Conservation (phyloP, 2,888 invertebrate genomes). For the Lepidocyrtoides sp. region DNA sequence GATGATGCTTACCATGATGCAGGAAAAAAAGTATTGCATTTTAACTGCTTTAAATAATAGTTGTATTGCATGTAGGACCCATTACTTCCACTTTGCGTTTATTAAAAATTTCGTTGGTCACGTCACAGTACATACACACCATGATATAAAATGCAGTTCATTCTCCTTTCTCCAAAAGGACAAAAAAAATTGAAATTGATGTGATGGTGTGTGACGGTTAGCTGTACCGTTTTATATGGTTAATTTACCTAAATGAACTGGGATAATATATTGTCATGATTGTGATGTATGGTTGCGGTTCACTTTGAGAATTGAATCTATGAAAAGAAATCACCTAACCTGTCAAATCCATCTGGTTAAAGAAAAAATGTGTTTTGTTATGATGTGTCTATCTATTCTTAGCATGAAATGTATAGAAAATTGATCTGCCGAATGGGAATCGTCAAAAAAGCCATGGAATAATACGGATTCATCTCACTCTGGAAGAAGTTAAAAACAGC, state of each 20-base stretch:
- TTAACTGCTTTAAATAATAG: conserved; percentile 5
- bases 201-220: not conserved
- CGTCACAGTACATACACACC: not conserved
- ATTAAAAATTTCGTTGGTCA: conserved; percentile 21
- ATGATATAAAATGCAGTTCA: not conserved
- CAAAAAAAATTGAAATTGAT: not conserved
- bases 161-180: not conserved
- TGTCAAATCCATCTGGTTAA: conserved; percentile 12
- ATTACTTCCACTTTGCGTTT: conserved; percentile 35
- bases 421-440: not conserved
- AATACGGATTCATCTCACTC: not conserved
- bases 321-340: not conserved
- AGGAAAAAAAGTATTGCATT: not conserved
- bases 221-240: conserved; percentile 52
- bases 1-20: not conserved
- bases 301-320: conserved; percentile 46
- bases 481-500: not conserved
- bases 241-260: conserved; percentile 61
- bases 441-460: not conserved
- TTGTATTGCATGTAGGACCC: not conserved
- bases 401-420: not conserved
- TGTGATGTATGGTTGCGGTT: conserved; percentile 65
- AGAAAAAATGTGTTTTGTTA: not conserved
- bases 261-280: conserved; percentile 66
- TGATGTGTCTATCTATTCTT: not conserved